Conservation (phyloP, 1,140 invertebrate species). For the Tetramorium parvispinum region DNA sequence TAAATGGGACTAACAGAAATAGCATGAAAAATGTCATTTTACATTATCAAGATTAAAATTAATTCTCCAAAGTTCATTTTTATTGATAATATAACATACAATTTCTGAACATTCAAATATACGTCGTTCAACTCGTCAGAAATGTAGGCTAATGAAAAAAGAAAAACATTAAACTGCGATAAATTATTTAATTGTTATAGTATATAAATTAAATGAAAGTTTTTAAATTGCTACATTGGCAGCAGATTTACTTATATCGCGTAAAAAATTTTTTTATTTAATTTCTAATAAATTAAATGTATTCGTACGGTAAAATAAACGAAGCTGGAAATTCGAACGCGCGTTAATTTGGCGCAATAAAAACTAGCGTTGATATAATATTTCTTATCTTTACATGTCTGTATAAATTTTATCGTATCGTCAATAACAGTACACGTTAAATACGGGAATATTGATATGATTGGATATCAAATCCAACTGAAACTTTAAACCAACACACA, state of each 20-base stretch:
- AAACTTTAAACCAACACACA: conserved; percentile 3
- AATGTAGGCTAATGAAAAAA: background rate
- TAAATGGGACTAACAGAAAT: background rate
- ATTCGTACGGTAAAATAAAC: background rate
- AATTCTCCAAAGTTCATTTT: background rate
- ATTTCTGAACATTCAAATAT: background rate
- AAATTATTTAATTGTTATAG: background rate
- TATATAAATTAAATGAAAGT: background rate
- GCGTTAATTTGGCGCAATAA: background rate
- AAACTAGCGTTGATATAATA: background rate
- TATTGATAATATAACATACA: background rate
- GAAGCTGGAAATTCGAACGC: background rate
- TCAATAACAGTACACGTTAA: conserved; percentile 19
- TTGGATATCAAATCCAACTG: background rate
- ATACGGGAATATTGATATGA: background rate
- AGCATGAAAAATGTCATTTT: background rate
- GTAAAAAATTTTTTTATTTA: background rate
- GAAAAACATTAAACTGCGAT: background rate
- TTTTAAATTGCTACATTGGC: background rate
- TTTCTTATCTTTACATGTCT: conserved; percentile 20
- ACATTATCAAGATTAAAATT: conserved; percentile 2
- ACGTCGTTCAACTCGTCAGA: background rate
- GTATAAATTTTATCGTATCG: conserved; percentile 13
- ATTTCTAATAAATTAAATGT: background rate
- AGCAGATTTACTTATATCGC: background rate